Evolutionary conservation across 2,113 vertebrate genomes (phyloP).

Genomic region (Myodes glareolus): DNA sequence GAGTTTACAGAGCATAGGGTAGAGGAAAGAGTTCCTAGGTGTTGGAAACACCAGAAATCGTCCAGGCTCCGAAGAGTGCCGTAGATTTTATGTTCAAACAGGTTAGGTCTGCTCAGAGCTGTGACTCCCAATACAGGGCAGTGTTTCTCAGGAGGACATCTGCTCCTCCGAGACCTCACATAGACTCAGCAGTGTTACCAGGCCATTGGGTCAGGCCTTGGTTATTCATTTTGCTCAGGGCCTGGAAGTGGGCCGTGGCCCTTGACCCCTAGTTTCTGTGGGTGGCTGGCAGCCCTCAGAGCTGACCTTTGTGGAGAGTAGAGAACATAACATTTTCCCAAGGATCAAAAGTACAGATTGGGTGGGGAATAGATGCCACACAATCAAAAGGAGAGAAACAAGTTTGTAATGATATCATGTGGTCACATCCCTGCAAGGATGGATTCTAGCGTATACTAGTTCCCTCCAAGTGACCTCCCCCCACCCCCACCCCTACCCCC

Average conservation of each 20-base stretch:
- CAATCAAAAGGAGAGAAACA: neutral
- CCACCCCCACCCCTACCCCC: fast-evolving
- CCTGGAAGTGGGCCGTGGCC: neutral
- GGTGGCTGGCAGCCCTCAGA: neutral
- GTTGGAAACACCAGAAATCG: neutral
- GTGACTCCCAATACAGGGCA: fast-evolving
- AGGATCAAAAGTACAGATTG: neutral
- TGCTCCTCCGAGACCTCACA: neutral
- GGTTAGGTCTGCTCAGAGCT: neutral
- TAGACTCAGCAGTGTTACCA: neutral
- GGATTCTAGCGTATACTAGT: neutral
- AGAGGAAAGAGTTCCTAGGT: neutral
- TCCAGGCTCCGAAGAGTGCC: neutral
- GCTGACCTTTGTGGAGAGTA: neutral
- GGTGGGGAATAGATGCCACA: neutral
- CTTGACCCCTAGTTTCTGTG: neutral
- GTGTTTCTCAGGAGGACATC: neutral
- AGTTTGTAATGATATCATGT: neutral
- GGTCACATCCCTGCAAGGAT: fast-evolving
- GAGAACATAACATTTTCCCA: neutral
- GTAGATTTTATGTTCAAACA: fast-evolving
- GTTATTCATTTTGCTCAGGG: neutral
- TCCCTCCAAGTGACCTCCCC: neutral
- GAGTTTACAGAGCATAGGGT: neutral
- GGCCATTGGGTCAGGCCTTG: too few species aligned